phyloP scores from a whole-genome alignment of 2,888 invertebrate genomes.

The Mellilla xanthometata region DNA sequence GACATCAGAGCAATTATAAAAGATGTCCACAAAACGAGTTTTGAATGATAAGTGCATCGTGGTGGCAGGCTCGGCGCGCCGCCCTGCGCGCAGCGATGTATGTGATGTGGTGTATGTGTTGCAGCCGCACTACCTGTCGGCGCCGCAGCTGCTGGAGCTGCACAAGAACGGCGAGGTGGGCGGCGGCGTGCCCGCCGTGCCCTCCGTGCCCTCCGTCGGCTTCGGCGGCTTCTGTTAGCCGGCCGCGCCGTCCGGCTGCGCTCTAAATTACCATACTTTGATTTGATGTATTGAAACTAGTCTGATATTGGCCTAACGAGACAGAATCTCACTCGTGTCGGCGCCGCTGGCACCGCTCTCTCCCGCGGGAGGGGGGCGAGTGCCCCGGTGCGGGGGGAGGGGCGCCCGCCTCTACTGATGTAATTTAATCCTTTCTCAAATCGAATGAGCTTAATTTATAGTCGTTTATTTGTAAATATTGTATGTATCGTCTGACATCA shows the following conservation, averaged over 20 bases:
- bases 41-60: no score
- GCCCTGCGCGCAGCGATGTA: no score
- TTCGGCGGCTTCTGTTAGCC: constrained; percentile 79
- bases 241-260: neutral
- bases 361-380: no score
- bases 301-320: constrained; percentile 2
- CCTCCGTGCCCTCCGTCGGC: constrained; percentile 73
- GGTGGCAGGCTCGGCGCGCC: no score
- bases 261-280: no score
- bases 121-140: constrained; percentile 69
- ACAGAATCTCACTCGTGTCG: no score
- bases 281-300: neutral
- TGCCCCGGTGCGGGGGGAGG: no score
- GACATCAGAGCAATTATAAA: no score
- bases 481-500: constrained; percentile 52
- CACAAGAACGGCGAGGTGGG: constrained; percentile 69
- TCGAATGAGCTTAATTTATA: constrained; percentile 73
- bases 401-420: constrained; percentile 44
- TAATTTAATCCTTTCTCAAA: constrained; percentile 64
- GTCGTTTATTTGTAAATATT: constrained; percentile 76
- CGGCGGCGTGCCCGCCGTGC: constrained; percentile 53
- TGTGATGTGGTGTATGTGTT: constrained; percentile 15
- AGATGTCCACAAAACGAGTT: no score
- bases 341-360: no score
- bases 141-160: constrained; percentile 69